Evolutionary conservation across 2,888 invertebrate species (phyloP), one percentile per base, ranked within the genome.

Genomic region (Rhaphigaster nebulosa): DNA sequence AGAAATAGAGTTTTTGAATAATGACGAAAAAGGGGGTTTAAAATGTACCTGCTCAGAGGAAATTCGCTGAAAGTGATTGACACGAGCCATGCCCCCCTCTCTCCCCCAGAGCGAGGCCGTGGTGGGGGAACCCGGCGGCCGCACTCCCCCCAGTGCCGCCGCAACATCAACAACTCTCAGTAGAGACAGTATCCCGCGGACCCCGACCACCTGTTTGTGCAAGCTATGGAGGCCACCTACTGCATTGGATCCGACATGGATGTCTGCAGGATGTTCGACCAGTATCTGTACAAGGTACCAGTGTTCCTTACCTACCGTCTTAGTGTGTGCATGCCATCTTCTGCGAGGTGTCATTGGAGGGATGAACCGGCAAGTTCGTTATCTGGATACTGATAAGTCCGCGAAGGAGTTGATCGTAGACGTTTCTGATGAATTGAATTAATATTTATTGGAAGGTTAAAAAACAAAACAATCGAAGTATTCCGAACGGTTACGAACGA

Each of bases 261-360:
- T 92, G 95, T 95, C 93, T 95, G 95, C 94, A 95, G 95, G 93
- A 95, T 95, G 95, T 95, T 95, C 93, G 95, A 95, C 93, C 95
- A 95, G 94, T 95, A 95, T 94, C 94, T 95, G 92, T 95, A 95
- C 94, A 95, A 95, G 95, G 95, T 95, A 94, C 93, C 84, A 84
- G 84, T 84, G 84, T 45, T 84, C 84, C 45, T 50, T 84, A 84
- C 13, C 45, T 84, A 45, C 13, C 3, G 45, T 45, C 45, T 84
- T 84, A 45, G 84, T 84, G 45, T n/a, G 84, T 45, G 84, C 45
- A 50, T 50, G 84, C 45, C n/a, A 5, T 76, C 34, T 76, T 84
- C 84, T 45, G 12, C 34, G 34, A 80, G 80, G 80, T 26, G 80
- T 41, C 70, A 29, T 26, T 15, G 45, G 80, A 6, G 13, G 84